phyloP scores from a whole-genome alignment of 2,113 vertebrate species.

The Actinemys pallida region DNA sequence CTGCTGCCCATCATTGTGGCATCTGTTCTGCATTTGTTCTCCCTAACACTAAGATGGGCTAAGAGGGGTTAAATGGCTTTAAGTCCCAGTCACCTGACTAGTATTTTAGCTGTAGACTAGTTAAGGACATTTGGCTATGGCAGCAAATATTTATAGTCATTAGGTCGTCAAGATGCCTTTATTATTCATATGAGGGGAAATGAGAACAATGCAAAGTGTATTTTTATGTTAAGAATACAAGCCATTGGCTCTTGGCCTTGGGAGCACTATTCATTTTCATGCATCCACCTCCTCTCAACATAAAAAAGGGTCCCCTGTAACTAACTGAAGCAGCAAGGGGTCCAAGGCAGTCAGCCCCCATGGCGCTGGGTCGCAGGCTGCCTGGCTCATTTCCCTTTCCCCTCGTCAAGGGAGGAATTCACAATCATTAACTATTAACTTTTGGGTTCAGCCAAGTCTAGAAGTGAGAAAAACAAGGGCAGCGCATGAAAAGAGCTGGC shows the following conservation, averaged over 20 bases:
- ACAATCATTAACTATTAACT: neutral
- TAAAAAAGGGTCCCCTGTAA: neutral
- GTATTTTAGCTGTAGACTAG: neutral
- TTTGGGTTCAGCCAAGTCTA: neutral
- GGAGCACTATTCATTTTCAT: neutral
- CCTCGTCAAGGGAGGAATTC: fast-evolving
- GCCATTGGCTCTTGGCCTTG: neutral
- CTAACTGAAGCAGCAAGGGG: constrained; percentile 8
- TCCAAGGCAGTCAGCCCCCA: neutral
- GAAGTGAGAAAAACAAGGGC: constrained; percentile 20
- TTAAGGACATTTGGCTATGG: neutral
- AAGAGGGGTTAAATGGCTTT: neutral
- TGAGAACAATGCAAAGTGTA: constrained; percentile 11
- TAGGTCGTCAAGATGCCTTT: neutral
- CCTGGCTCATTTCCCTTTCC: constrained; percentile 49
- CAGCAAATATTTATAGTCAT: neutral
- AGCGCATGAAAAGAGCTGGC: neutral
- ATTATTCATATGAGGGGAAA: constrained; percentile 38
- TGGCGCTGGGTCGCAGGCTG: neutral
- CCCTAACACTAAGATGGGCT: neutral
- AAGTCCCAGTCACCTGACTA: neutral
- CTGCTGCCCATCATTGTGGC: neutral
- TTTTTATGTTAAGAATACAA: neutral
- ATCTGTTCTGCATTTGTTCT: neutral
- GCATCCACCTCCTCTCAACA: neutral